Base-by-base conservation (phyloP, 1,140 invertebrate genomes). In the Drosophila hydei region DNA sequence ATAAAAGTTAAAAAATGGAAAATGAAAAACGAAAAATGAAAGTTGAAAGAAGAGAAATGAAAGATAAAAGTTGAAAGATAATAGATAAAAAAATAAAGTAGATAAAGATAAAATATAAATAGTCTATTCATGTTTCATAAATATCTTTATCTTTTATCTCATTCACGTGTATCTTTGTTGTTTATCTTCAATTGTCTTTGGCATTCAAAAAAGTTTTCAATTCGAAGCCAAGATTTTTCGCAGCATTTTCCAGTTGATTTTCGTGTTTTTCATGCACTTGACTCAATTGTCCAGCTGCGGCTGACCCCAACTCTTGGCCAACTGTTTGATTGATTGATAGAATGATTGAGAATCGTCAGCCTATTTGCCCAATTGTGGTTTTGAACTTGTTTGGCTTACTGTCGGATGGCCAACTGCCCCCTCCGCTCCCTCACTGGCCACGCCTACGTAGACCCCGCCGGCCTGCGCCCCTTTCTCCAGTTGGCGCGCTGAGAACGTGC, bases 291-390 rank as follows among this genome's bases (percentile, higher is more conserved):
- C 42, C 42, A 40, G 38, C 38, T 16, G 14, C 30, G 30, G 30
- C 30, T 55, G 52, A 55, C 30, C 30, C 30, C 30, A 33, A 11
- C 30, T 33, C 30, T 45, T 58, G 45, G 21, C 33, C n/a, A 21
- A 25, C 12, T 38, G 45, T 21, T 14, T 58, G 50, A 52, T 14
- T 52, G 16, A 52, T 1, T 12, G 64, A 25, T 23, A 52, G 61
- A 51, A 9, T 55, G 56, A 42, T 14, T 36, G 23, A 25, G 62
- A 48, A 59, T 54, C 43, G 48, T 48, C 63, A 80, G 68, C 72
- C 77, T 65, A 81, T 79, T 89, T 88, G 83, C 83, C 83, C 83
- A 88, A 88, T 88, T 88, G 83, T 67, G 83, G 83, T 88, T 88
- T 88, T 85, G 77, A 85, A 85, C 80, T 85, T 88, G 83, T 88